Evolutionary conservation across 2,797 vertebrate species (phyloP), one percentile per base, ranked within the genome.

Genomic region (Microhierax caerulescens): DNA sequence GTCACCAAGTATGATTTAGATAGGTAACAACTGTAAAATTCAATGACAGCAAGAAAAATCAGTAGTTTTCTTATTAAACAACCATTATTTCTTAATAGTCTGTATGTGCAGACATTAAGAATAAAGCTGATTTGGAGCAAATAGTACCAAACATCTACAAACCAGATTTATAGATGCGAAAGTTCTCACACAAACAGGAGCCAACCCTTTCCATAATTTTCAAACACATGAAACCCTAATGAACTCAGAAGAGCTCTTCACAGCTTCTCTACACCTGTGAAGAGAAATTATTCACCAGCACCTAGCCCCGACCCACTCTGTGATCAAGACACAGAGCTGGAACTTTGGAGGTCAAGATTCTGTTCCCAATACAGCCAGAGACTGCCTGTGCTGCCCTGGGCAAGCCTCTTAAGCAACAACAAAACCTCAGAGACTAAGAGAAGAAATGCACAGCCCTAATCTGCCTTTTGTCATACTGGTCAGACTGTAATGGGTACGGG

Each of bases 211-310:
- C 61, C 78, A 8, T 27, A 34, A 61, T 48, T 93, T 90, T 47
- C 64, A 87, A 10, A 30, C 48, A 63, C 70, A 47, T 1, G 1
- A 83, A 90, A 85, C 3, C n/a, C 34, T 45, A 45, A 67, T 11
- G 45, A 83, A 72, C n/a, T 59, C 54, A 30, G 28, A 82, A 65
- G 39, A 60, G 18, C 32, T 72, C 50, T 67, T 7, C 25, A 24
- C 59, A 68, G 25, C 13, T 75, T 67, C 74, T 50, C 45, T 34
- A 0, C 13, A 25, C 32, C 39, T 65, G 28, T 0, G 0, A 56
- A 37, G 32, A 60, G 28, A 75, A 84, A 64, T 72, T 41, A 75
- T 9, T 21, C 18, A 39, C 43, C 17, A 63, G 50, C n/a, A 73
- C 11, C 28, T 14, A 90, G 59, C 36, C 32, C 39, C 13, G 80